Evolutionary conservation across 1,140 invertebrate genomes (phyloP).

Genomic region (Zaprionus ghesquierei): DNA sequence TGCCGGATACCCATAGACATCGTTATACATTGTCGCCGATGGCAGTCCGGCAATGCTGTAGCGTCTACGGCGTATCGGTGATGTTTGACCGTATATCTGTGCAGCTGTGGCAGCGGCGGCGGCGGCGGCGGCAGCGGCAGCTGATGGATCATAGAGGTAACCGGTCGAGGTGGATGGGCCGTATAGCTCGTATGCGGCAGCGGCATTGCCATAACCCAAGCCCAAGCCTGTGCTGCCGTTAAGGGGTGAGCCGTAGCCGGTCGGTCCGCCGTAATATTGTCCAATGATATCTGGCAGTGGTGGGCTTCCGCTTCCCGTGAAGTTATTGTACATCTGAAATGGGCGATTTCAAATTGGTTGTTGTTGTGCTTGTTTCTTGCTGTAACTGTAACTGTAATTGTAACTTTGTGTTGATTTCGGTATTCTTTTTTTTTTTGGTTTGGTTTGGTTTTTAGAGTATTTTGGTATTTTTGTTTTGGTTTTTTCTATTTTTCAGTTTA

Average conservation of each 20-base stretch:
- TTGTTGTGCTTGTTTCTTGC: conserved; percentile 46
- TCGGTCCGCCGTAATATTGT: conserved; percentile 68
- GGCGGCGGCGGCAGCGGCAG: conserved; percentile 45
- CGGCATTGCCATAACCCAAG: conserved; percentile 44
- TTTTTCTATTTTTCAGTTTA: conserved; percentile 25
- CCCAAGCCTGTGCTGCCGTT: conserved; percentile 31
- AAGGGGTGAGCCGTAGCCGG: conserved; percentile 19
- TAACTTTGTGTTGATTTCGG: conserved; percentile 31
- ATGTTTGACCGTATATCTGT: conserved; percentile 56
- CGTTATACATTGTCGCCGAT: conserved; percentile 80
- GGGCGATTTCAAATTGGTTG: conserved; percentile 78
- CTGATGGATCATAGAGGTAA: conserved; percentile 45
- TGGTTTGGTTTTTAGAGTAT: conserved; percentile 37
- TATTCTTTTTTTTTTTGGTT: conserved; percentile 44
- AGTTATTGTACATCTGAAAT: conserved; percentile 83
- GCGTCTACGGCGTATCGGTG: conserved; percentile 76
- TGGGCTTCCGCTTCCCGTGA: conserved; percentile 75
- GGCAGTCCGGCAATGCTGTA: conserved; percentile 82
- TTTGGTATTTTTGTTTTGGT: conserved; percentile 8
- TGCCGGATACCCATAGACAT: conserved; percentile 75
- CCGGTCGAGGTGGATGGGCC: conserved; percentile 51
- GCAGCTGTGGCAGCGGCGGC: conserved; percentile 53
- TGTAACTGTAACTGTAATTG: conserved; percentile 58
- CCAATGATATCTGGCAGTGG: conserved; percentile 81
- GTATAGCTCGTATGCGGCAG: conserved; percentile 55